Evolutionary conservation across 2,888 invertebrate genomes (phyloP), one percentile per base, ranked within the genome.

Genomic region (Apodemia zela): DNA sequence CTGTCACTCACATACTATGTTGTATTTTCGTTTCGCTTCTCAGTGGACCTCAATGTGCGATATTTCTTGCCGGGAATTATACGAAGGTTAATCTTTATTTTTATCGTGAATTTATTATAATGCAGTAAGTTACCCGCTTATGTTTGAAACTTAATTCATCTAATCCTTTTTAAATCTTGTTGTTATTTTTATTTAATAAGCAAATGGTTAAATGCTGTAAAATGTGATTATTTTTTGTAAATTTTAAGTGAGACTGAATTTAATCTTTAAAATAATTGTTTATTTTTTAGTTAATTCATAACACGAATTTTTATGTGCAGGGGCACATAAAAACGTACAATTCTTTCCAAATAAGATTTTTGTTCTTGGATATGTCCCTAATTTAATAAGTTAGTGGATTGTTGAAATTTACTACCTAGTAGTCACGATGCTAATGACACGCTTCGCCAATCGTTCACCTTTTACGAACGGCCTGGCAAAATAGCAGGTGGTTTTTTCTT

Each of bases 61-160:
- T 47, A 47, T 47, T 47, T 47, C 45, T 47, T 47, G 15, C n/a
- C n/a, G 45, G 8, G 15, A 15, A 17, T 47, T 47, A 47, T 8
- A 47, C 45, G 45, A 47, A n/a, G 17, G 45, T 45, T 47, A 47
- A 47, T 47, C 45, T 47, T 47, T 47, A 47, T 47, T 47, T 47
- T 47, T 8, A 47, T 47, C 45, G 15, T 47, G 17, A 45, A 47
- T 47, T 47, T 47, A 17, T 17, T 47, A 47, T 47, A 47, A 47
- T 47, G 17, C 45, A 8, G 45, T 17, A 6, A 17, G 38, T 13
- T 47, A 47, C 17, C 45, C n/a, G 17, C 47, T 42, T 42, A 42
- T 47, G 47, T 47, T 17, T 47, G 47, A 17, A 47, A 47, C n/a
- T 47, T 17, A 47, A 47, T 47, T n/a, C 47, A 47, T 47, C 47